A percentile compares a stretch with the other conserved stretches of the same genome.
These are phyloP conservation scores for Drosophila subsilvestris DNA, from an alignment of 2,888 invertebrate genomes.

Conservation along the genomic window DNA sequence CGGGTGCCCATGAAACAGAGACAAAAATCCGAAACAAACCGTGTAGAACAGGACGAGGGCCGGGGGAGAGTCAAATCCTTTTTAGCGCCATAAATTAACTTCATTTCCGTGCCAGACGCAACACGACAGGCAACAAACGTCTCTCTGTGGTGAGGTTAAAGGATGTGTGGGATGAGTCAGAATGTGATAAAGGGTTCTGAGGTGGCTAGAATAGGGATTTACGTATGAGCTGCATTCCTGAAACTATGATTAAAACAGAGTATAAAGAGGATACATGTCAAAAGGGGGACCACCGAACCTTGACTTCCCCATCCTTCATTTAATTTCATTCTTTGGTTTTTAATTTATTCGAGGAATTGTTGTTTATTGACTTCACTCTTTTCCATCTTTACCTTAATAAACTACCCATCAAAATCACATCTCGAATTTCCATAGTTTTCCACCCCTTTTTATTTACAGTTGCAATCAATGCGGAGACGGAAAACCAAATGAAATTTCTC, in stretches of 20 bases:
- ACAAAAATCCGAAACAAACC: slow-evolving; percentile 49
- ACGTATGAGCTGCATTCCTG: background rate
- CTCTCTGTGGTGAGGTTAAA: slow-evolving; percentile 53
- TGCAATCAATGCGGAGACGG: slow-evolving; percentile 17
- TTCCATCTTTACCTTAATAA: background rate
- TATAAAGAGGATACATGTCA: background rate
- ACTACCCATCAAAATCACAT: background rate
- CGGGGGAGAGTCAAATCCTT: slow-evolving; percentile 63
- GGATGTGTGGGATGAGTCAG: background rate
- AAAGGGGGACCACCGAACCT: background rate
- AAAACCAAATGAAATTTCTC: slow-evolving; percentile 33
- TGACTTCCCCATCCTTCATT: background rate
- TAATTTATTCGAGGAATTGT: background rate
- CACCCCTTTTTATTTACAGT: slow-evolving; percentile 7
- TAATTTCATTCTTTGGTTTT: background rate
- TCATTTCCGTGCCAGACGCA: slow-evolving; percentile 77
- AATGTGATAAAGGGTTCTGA: slow-evolving; percentile 15
- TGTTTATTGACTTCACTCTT: background rate
- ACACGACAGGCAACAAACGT: slow-evolving; percentile 71
- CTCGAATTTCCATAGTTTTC: background rate
- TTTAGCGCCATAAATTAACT: slow-evolving; percentile 78
- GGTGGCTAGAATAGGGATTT: slow-evolving; percentile 8
- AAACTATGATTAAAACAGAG: background rate
- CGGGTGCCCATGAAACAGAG: slow-evolving; percentile 15
- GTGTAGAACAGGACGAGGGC: slow-evolving; percentile 40